phyloP scores from a whole-genome alignment of 2,113 vertebrate genomes.

The Sylvilagus bachmani region DNA sequence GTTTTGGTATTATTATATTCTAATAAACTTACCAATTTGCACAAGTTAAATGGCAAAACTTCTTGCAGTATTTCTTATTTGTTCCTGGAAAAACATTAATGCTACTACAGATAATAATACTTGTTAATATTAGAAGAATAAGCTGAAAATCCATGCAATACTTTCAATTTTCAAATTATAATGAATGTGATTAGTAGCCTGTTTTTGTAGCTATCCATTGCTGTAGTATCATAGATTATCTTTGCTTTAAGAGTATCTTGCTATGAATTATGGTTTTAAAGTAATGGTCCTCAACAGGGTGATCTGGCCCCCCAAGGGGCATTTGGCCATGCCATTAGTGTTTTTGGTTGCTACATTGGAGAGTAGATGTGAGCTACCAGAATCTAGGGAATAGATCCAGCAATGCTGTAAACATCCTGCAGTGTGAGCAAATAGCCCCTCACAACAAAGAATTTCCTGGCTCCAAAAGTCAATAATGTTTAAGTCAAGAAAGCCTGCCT shows the following conservation, averaged over 20 bases:
- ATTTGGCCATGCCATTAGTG: neutral
- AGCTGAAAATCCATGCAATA: neutral
- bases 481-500: neutral
- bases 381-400: neutral
- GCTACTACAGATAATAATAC: neutral
- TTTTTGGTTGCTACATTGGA: neutral
- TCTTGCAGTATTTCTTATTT: neutral
- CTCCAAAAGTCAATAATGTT: neutral
- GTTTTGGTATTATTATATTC: neutral
- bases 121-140: neutral
- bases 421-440: neutral
- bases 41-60: constrained; percentile 1
- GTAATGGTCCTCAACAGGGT: neutral
- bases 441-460: neutral
- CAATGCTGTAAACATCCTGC: neutral
- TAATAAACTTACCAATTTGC: neutral
- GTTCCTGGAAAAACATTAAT: neutral
- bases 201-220: neutral
- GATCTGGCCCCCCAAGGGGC: neutral
- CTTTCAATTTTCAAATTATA: neutral
- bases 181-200: neutral
- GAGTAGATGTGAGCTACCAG: too few species aligned
- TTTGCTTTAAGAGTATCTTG: constrained; percentile 22
- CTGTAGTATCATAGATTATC: neutral
- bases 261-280: constrained; percentile 3